These are phyloP conservation scores for Solenopsis invicta DNA, from an alignment of 1,140 invertebrate genomes.

Conservation along the genomic window DNA sequence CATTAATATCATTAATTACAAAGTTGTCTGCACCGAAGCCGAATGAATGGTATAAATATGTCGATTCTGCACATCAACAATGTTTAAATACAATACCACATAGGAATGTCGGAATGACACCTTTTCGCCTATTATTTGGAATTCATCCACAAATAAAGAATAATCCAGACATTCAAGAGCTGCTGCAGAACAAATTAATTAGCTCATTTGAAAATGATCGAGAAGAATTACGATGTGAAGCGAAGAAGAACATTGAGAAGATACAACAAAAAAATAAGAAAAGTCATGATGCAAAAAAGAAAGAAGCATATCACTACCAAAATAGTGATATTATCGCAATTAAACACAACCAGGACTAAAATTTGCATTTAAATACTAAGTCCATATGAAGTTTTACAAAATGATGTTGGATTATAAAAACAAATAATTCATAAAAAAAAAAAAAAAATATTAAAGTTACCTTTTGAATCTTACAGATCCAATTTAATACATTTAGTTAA, in stretches of 20 bases:
- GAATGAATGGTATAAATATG: not conserved
- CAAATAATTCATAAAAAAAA: too few relatives aligned
- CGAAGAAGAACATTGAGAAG: too few relatives aligned
- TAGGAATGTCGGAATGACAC: not conserved
- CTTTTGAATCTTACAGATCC: too few relatives aligned
- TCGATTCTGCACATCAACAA: not conserved
- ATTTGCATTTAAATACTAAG: not conserved
- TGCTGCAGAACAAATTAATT: not conserved
- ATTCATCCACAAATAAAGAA: not conserved
- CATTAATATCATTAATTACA: not conserved
- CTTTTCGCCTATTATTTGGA: not conserved
- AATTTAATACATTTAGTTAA: too few relatives aligned
- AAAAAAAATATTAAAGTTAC: too few relatives aligned
- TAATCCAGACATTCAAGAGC: not conserved
- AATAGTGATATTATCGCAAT: not conserved
- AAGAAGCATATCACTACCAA: not conserved
- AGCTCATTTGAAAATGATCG: not conserved
- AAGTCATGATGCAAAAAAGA: not conserved
- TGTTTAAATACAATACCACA: not conserved
- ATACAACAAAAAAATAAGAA: not conserved
- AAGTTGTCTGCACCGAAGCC: not conserved
- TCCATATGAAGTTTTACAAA: not conserved
- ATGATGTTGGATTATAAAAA: too few relatives aligned
- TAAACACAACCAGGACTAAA: not conserved
- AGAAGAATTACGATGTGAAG: not conserved